Evolutionary conservation across 2,888 invertebrate species (phyloP), one percentile per base, ranked within the genome.

Genomic region (Ichneumoninae sp.): DNA sequence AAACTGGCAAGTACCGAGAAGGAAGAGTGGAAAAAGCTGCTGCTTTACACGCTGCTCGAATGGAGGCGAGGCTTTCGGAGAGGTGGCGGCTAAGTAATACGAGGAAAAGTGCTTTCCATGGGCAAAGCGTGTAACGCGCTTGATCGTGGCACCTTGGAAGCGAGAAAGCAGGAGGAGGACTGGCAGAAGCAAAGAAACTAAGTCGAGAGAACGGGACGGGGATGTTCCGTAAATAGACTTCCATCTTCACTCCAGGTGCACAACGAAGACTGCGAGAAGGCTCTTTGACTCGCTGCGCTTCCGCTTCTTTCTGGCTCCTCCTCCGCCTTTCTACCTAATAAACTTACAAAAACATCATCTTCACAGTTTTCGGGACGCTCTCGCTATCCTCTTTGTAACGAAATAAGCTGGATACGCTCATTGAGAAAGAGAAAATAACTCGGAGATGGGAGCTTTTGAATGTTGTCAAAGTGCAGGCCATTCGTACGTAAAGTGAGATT

Each of bases 41-140:
- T 65, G 78, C 40, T 65, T 66, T 71, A 76, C 73, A 85, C 75
- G 85, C 60, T 60, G 78, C 80, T 80, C 69, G 79, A 74, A 84
- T 86, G 87, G 80, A 83, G 83, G 83, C 85, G 71, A 77, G 83
- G 85, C 85, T 87, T 83, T 73, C 83, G 84, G 33, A 30, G 33
- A 33, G 33, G 60, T 57, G 57, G 69, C 77, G 89, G 90, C 92
- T 93, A 92, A 93, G 93, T 93, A 92, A 93, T 93, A 93, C 93
- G 91, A 91, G 92, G 90, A 92, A 92, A 91, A 93, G 93, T 93
- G 91, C 92, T 91, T 91, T 81, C 87, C 81, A 85, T 79, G 86
- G 83, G 83, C 84, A 83, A 85, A 85, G 85, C 85, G 88, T 83
- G 77, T 86, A 83, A 82, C 80, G 82, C 68, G 76, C 83, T 73